Evolutionary conservation across 2,113 vertebrate genomes (phyloP).

Genomic region (Oncorhynchus tshawytscha): DNA sequence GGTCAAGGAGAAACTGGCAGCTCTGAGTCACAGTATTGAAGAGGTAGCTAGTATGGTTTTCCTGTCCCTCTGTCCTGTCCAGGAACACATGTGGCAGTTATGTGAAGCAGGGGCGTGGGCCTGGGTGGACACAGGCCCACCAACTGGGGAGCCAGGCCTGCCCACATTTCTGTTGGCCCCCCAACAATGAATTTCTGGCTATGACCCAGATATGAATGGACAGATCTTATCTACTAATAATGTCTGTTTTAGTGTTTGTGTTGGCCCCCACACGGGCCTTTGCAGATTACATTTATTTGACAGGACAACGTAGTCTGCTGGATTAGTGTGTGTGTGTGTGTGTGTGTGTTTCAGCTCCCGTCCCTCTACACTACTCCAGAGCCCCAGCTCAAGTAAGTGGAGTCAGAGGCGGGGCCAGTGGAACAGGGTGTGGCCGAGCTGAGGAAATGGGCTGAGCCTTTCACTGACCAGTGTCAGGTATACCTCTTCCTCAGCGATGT

Average conservation of each 20-base stretch:
- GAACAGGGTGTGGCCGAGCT: slow-evolving; percentile 79
- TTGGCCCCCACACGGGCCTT: neutral
- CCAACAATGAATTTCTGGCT: too few species aligned
- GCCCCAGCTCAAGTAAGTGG: slow-evolving; percentile 66
- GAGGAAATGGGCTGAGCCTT: slow-evolving; percentile 78
- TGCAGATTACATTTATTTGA: neutral
- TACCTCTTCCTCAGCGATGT: neutral
- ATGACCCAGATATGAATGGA: too few species aligned
- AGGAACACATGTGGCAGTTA: too few species aligned
- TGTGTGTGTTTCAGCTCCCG: slow-evolving; percentile 72
- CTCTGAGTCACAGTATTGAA: slow-evolving; percentile 77
- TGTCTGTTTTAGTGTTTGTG: too few species aligned
- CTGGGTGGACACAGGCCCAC: too few species aligned
- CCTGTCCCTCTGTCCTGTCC: neutral
- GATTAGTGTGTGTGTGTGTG: neutral
- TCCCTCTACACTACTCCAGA: slow-evolving; percentile 85
- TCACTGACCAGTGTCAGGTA: slow-evolving; percentile 84
- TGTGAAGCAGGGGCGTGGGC: too few species aligned
- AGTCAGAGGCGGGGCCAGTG: slow-evolving; percentile 72
- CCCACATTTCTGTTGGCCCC: too few species aligned
- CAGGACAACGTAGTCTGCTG: too few species aligned
- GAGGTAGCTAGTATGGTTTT: slow-evolving; percentile 71
- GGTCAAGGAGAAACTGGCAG: slow-evolving; percentile 64
- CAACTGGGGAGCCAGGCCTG: too few species aligned
- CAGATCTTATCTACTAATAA: too few species aligned